Conservation (phyloP, 2,797 vertebrate genomes). For the Macroramphosus scolopax region DNA sequence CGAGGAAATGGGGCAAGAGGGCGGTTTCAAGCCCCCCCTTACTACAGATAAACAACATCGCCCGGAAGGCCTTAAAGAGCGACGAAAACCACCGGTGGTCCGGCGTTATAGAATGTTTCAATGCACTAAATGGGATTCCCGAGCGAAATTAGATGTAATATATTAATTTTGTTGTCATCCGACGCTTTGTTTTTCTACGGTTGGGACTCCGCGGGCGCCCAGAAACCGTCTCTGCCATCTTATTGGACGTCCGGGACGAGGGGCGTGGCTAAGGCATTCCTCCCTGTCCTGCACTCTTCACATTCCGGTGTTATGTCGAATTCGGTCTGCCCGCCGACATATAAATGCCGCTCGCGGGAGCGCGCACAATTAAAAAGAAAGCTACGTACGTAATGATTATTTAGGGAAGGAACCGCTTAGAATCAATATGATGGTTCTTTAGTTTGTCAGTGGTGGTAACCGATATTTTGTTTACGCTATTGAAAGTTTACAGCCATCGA, state of each 20-base stretch:
- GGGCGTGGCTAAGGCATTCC: slow-evolving; percentile 79
- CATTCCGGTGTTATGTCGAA: too few relatives aligned
- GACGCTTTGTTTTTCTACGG: slow-evolving; percentile 80
- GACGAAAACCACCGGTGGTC: slow-evolving; percentile 10
- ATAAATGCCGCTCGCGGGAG: too few relatives aligned
- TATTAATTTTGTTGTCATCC: slow-evolving; percentile 47
- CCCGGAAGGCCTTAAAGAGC: slow-evolving; percentile 18
- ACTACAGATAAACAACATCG: slow-evolving; percentile 85
- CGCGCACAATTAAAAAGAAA: too few relatives aligned
- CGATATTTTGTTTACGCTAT: too few relatives aligned
- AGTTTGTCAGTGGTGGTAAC: too few relatives aligned
- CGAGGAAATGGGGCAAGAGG: slow-evolving; percentile 82
- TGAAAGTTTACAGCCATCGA: too few relatives aligned
- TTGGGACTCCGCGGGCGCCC: slow-evolving; percentile 73
- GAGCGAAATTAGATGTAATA: slow-evolving; percentile 24
- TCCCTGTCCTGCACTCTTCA: slow-evolving; percentile 71
- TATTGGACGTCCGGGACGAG: slow-evolving; percentile 70
- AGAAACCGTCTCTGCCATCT: slow-evolving; percentile 66
- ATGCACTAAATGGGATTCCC: not conserved
- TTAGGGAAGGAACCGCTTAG: too few relatives aligned
- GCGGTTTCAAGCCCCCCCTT: slow-evolving; percentile 84
- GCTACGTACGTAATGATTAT: too few relatives aligned
- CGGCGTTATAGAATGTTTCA: not conserved
- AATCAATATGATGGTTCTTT: too few relatives aligned
- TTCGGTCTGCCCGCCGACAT: too few relatives aligned